Evolutionary conservation across 2,113 vertebrate species (phyloP), one percentile per base, ranked within the genome.

Genomic region (Pholis gunnellus): DNA sequence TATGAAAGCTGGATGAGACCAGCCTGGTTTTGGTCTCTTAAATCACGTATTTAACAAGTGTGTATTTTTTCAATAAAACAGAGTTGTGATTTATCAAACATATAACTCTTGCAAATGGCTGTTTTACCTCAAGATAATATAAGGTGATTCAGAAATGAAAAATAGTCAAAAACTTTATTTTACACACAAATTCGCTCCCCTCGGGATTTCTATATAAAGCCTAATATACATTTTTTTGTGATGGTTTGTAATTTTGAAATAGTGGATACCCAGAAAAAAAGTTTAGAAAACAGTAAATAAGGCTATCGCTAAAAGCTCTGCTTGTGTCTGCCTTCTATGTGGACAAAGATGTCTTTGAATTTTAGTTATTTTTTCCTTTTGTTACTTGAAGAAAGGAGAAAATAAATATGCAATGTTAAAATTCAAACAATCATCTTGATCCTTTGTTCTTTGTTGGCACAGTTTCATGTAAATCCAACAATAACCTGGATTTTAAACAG

Each of bases 401-500:
- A 64, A 52, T 40, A 36, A 69, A 74, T 5, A 0, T 59, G 1
- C 22, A 25, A 4, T 17, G 22, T 40, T 38, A 44, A 27, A 83
- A 75, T 67, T 63, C 17, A 34, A 65, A 65, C 68, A 18, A 20
- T 76, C 52, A 60, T 74, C 34, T 52, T 66, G 14, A 60, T 82
- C 15, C 44, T 84, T 86, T 81, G 59, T 78, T 87, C 48, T 74
- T 68, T 61, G 15, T 72, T 5, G 20, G 4, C 50, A 54, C 56
- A 29, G 10, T 14, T 25, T 27, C 42, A 46, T 31, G 40, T 68
- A 14, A 63, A 77, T 67, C 85, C 81, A 87, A 92, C 80, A 88
- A 86, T 87, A 89, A 88, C 88, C 87, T 18, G 27, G 69, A 82
- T 81, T 82, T 52, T 88, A 84, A 91, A 90, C 85, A 91, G 91